Evolutionary conservation across 2,888 invertebrate genomes (phyloP), one percentile per base, ranked within the genome.

Genomic region (Cotesia congregata): DNA sequence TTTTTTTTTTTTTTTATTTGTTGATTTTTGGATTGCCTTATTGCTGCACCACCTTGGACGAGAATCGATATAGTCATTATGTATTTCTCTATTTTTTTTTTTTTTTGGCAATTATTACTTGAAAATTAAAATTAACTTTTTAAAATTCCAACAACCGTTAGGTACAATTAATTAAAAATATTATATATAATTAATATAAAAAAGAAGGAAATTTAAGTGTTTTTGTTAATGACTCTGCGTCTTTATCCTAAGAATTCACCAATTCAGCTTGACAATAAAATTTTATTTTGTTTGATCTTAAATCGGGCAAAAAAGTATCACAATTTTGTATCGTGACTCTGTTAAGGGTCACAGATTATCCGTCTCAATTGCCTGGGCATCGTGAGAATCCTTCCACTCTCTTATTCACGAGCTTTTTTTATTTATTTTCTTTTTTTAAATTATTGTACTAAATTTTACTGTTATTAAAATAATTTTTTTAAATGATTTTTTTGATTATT

Each of bases 341-440:
- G 72, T 72, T 41, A 40, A 64, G 65, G 72, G 72, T 72, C 72
- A 65, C 64, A 72, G 72, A 72, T 65, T 72, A 17, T 62, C 40
- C 65, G 41, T 40, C 40, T 20, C 65, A 40, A 62, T 50, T 72
- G 72, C 65, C n/a, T 41, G 41, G 64, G 65, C 20, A 72, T 72
- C 72, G 72, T 72, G 72, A 72, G 72, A 72, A 72, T 72, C 30
- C 41, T 64, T 41, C 40, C 41, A 17, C 40, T 40, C 41, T 41
- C 40, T 40, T 68, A 41, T 68, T 68, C 61, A 38, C 39, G 71
- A 30, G 30, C 39, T 39, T 71, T 71, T 15, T 62, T 71, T 15
- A 9, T 38, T 70, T 1, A 12, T 7, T 59, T 70, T 38, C 38
- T 40, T 40, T 39, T 67, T 17, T 17, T 17, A 1, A 17, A 17